Base-by-base conservation (phyloP, 2,113 vertebrate species). In the Callipepla squamata region DNA sequence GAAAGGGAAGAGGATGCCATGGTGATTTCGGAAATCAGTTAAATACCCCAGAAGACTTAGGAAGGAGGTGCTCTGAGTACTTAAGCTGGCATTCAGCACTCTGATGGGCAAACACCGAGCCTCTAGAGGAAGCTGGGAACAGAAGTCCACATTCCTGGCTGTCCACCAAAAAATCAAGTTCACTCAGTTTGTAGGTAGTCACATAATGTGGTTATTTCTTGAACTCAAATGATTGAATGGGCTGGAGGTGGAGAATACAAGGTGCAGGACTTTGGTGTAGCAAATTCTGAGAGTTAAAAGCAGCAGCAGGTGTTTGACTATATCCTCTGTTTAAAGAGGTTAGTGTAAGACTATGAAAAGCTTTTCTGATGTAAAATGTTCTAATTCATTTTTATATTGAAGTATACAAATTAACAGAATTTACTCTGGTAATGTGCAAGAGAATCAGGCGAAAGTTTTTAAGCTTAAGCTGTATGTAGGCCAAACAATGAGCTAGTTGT, bases 351-450 rank as follows among this genome's bases (percentile, higher is more conserved):
- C 22, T 80, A 25, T 34, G 7, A 87, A 19, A 9, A 44, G 20
- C 0, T 20, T 48, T 85, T 61, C 28, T 67, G 16, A 2, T 20
- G 66, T 73, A 36, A 59, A 82, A 7, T 63, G 19, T 22, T 80
- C 3, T 15, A 4, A 28, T 75, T 75, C 2, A 0, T 15, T 17
- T 40, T 68, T 0, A 0, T 44, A 4, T 14, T 38, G 17, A 19
- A 68, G 14, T 20, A 12, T 5, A 7, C 13, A 36, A 32, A 32
- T 66, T 12, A 59, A 34, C 13, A 17, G n/a, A 22, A 9, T 2
- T 58, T 23, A 18, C 28, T 74, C 85, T 6, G 7, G 5, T 53
- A 21, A 6, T 1, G 1, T 14, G 22, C 7, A 5, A 22, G 28
- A 32, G 13, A 21, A 30, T 66, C 18, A 42, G 38, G 5, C 70